Evolutionary conservation across 2,797 vertebrate species (phyloP), one percentile per base, ranked within the genome.

Genomic region (Sciaenops ocellatus): DNA sequence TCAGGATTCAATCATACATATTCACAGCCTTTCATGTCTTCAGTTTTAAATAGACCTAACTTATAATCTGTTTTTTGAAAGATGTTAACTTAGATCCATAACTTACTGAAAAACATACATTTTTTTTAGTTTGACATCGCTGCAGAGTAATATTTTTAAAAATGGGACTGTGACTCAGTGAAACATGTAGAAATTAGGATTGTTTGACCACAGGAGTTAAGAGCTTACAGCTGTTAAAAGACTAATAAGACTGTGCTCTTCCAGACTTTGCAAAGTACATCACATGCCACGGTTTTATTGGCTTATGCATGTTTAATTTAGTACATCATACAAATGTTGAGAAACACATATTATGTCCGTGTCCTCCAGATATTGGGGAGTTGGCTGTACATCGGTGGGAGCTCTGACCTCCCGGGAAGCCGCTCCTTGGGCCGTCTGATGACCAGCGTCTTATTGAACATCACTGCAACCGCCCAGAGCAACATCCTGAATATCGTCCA

Each of bases 371-470:
- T 93, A 17, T 46, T 91, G 79, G 93, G 91, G 2, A 84, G 34
- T 50, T 92, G 91, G 93, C 46, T 85, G 46, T 92, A 92, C 85
- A 18, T 90, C 3, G 92, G 86, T 0, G 89, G 78, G 11, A 92
- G 86, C 79, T 92, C 92, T n/a, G 68, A 93, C 76, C 54, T 93
- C 34, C 93, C 92, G 1, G 93, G 92, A 52, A 92, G 90, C 51
- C 89, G 90, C 48, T 93, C 91, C 5, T 41, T 93, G 62, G 70
- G 5, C 54, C 55, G 38, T 66, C 57, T 93, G 68, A 9, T 93
- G 76, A 84, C 54, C 57, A 91, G 69, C 1, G 22, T 17, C 56
- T 91, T 85, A 89, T 1, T 94, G 42, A 42, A 93, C 51, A 0
- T 91, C 50, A 80, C 59, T 3, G 44, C 76, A 34, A 90, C 89